Evolutionary conservation across 2,113 vertebrate species (phyloP), one percentile per base, ranked within the genome.

Genomic region (Rousettus leschenaultii): DNA sequence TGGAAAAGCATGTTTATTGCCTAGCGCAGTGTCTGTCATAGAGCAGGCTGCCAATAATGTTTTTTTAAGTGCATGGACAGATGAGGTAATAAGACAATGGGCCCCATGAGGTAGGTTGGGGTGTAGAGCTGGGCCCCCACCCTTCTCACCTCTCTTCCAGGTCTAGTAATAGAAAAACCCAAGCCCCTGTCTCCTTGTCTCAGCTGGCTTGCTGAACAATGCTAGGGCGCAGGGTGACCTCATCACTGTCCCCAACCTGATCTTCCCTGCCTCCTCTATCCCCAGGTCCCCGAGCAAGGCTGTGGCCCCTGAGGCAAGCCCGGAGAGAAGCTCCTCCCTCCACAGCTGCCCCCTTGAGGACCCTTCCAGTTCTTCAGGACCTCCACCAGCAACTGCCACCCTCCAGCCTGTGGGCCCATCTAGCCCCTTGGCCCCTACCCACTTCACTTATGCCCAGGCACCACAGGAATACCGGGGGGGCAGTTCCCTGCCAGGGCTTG

Each of bases 331-430:
- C 96, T 98, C 98, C 66, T 98, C 98, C 0, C 98, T 98, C 82
- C 99, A 99, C 86, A 98, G 98, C 94, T 98, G 98, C 92, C 98
- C 98, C 6, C 53, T 98, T 18, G 97, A 98, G n/a, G 97, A 98
- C 55, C 98, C 98, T 33, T 97, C 98, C 12, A 86, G 79, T 33
- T 94, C 97, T 53, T 63, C 83, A 33, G 98, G 84, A 86, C 98
- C 89, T 92, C 98, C 87, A 97, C 98, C 97, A 97, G 87, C 95
- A 91, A 97, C 97, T 92, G 92, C 0, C 84, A 97, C 98, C 84
- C 98, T 97, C 28, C 98, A 98, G 95, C 98, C 98, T 96, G 98
- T 98, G 0, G 98, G 98, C 7, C 98, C 98, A 11, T 96, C 96
- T 0, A 98, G 97, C 80, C 98, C 98, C 48, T 97, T 97, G 95